phyloP scores from a whole-genome alignment of 92 coral and sea anemone genomes.

The Actinernus sp. region DNA sequence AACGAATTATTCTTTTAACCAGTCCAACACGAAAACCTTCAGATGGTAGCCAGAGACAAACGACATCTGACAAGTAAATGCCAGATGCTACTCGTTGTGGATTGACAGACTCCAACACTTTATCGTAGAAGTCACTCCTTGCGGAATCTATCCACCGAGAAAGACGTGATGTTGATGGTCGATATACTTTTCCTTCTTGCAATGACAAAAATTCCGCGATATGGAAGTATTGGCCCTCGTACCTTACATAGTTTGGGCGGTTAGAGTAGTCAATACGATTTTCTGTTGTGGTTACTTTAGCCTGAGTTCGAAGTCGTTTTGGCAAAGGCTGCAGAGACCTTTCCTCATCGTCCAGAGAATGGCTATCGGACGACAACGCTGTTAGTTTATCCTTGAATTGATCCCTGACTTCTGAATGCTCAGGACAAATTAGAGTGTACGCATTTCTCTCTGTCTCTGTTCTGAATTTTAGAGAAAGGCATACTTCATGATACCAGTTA shows the following conservation, averaged over 20 bases:
- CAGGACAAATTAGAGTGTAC: constrained; percentile 16
- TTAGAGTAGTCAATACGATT: background rate
- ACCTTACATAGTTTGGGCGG: constrained; percentile 4
- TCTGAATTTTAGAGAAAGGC: constrained; percentile 24
- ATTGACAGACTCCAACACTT: constrained; percentile 8
- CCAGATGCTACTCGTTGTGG: constrained; percentile 5
- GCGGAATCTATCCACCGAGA: constrained; percentile 29
- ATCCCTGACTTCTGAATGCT: constrained; percentile 6
- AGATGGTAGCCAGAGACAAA: constrained; percentile 8
- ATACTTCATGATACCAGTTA: constrained; percentile 26
- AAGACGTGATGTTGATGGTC: no score
- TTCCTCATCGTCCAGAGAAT: constrained; percentile 2
- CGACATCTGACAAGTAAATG: constrained; percentile 12
- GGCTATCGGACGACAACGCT: background rate
- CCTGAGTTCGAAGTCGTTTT: no score
- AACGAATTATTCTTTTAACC: constrained; percentile 8
- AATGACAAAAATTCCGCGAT: no score
- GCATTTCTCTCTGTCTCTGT: background rate
- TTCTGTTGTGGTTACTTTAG: background rate
- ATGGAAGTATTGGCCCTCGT: constrained; percentile 9
- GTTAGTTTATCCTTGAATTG: background rate
- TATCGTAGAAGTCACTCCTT: constrained; percentile 12
- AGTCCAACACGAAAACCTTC: constrained; percentile 10
- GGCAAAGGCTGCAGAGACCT: background rate
- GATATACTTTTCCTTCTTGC: no score